Conservation (phyloP, 2,888 invertebrate species). For the Dexiosoma caninum region DNA sequence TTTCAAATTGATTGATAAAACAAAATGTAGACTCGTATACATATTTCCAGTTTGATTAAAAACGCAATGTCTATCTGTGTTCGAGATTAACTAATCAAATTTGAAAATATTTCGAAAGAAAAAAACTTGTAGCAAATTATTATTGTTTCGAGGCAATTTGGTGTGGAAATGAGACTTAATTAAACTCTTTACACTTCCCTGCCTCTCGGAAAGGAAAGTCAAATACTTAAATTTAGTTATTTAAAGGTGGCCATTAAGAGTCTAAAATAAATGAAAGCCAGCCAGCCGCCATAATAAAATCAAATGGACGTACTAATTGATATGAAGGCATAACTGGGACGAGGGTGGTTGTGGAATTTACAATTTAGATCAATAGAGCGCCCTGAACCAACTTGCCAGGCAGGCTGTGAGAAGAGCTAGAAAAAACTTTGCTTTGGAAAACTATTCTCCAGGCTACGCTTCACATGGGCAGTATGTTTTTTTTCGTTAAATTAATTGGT, state of each 20-base stretch:
- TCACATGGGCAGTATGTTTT: too few relatives aligned
- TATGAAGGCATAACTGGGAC: neutral
- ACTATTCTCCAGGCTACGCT: too few relatives aligned
- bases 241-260: neutral
- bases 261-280: too few relatives aligned
- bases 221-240: slow-evolving; percentile 36
- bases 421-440: too few relatives aligned
- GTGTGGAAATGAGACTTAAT: neutral
- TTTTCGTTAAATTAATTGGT: too few relatives aligned
- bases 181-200: neutral
- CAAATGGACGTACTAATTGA: neutral
- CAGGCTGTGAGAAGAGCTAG: too few relatives aligned
- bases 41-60: neutral
- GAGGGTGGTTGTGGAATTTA: neutral
- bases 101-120: neutral
- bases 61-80: neutral
- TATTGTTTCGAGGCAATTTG: neutral
- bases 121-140: neutral
- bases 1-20: too few relatives aligned
- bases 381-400: too few relatives aligned
- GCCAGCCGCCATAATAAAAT: slow-evolving; percentile 10
- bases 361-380: too few relatives aligned
- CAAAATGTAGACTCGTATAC: too few relatives aligned
- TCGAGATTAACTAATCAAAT: neutral
- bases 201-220: neutral